phyloP scores from a whole-genome alignment of 2,113 vertebrate genomes.

The Plestiodon gilberti region DNA sequence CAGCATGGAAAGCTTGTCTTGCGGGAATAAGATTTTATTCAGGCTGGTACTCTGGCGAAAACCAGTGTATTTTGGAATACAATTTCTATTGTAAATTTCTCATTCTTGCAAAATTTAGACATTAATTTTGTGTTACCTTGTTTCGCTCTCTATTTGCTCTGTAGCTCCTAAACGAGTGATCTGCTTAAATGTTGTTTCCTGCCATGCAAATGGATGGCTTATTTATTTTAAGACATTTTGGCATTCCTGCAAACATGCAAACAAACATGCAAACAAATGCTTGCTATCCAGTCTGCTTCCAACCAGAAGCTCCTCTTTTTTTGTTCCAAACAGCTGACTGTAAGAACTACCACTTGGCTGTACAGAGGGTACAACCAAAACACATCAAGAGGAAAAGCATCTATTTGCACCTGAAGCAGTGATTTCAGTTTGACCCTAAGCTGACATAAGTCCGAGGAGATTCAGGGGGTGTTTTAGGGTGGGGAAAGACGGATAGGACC shows the following conservation, averaged over 20 bases:
- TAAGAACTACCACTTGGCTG: too few species aligned
- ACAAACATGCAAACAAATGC: neutral
- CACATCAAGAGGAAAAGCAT: too few species aligned
- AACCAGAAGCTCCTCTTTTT: too few species aligned
- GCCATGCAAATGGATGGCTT: neutral
- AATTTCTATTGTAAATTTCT: neutral
- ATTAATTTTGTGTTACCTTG: neutral
- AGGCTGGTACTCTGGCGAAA: neutral
- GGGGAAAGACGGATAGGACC: too few species aligned
- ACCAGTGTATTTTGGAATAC: neutral
- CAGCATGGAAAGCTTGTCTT: neutral
- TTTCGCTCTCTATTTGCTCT: neutral
- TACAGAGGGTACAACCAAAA: too few species aligned
- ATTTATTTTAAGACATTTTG: constrained; percentile 10
- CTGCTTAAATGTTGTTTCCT: neutral
- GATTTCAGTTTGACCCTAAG: too few species aligned
- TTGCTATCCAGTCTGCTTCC: too few species aligned
- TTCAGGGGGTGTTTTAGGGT: too few species aligned
- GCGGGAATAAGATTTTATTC: neutral
- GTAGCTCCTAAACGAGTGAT: neutral
- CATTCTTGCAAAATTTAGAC: neutral
- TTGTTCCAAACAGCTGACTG: too few species aligned
- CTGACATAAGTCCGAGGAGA: too few species aligned
- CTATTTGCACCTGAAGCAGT: too few species aligned
- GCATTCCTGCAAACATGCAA: neutral